Evolutionary conservation across 2,797 vertebrate genomes (phyloP).

Genomic region (Gymnothorax javanicus): DNA sequence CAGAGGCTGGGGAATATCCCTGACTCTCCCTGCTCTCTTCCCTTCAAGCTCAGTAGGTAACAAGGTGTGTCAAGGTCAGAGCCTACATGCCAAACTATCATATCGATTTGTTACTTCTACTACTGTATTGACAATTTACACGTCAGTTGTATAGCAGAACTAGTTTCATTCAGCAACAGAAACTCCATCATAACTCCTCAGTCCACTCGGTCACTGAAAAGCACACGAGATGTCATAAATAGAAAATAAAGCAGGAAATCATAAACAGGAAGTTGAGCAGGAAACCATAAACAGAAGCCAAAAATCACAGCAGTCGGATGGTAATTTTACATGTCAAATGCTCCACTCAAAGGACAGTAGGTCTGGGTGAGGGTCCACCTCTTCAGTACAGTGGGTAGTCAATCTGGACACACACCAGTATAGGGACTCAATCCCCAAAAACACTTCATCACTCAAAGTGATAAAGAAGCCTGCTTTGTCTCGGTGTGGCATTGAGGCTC

Average conservation of each 20-base stretch:
- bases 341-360: constrained; percentile 92
- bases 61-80: no score
- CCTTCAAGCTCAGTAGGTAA: no score
- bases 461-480: constrained; percentile 70
- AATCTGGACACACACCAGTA: constrained; percentile 42
- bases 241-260: background rate
- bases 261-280: background rate
- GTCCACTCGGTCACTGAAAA: background rate
- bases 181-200: background rate
- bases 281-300: background rate
- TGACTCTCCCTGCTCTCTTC: no score
- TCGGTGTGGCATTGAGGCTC: constrained; percentile 64
- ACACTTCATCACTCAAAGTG: constrained; percentile 67
- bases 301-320: background rate
- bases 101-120: no score
- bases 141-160: no score
- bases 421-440: constrained; percentile 64
- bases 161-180: background rate
- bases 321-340: constrained; percentile 50
- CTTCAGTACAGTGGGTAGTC: constrained; percentile 58
- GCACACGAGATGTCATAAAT: background rate
- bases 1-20: no score
- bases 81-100: no score
- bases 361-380: constrained; percentile 84
- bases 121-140: no score